These are phyloP conservation scores for Mythimna pallens DNA, from an alignment of 2,888 invertebrate species.

Conservation along the genomic window DNA sequence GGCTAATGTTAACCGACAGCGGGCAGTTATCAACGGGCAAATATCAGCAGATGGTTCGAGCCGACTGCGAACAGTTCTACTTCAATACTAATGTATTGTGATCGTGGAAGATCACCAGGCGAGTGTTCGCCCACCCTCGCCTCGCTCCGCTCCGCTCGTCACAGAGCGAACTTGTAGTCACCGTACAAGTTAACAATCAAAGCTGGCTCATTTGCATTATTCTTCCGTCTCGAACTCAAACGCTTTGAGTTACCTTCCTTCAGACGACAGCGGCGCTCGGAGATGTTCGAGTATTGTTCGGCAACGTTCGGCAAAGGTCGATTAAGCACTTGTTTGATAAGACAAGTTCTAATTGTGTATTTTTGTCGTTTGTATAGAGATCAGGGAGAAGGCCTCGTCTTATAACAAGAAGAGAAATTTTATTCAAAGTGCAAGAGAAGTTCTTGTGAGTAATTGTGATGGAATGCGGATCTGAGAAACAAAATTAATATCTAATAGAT, in stretches of 20 bases:
- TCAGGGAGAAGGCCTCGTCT: background rate
- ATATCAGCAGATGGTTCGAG: too few relatives aligned
- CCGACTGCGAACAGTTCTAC: too few relatives aligned
- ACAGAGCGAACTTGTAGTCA: background rate
- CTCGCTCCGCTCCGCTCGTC: constrained; percentile 2
- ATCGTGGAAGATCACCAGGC: background rate
- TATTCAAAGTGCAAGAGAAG: background rate
- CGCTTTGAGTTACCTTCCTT: constrained; percentile 45
- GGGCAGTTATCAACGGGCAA: too few relatives aligned
- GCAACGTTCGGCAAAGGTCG: background rate
- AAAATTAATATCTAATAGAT: background rate
- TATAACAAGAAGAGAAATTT: background rate
- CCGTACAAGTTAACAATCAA: constrained; percentile 58
- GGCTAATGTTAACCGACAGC: too few relatives aligned
- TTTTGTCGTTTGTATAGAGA: constrained; percentile 22
- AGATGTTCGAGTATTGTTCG: background rate
- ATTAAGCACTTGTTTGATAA: constrained; percentile 22
- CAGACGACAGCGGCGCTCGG: constrained; percentile 11
- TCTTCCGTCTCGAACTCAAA: constrained; percentile 48
- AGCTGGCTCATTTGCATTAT: constrained; percentile 58
- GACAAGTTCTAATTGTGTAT: constrained; percentile 29
- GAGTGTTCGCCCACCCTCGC: background rate
- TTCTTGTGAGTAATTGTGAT: background rate
- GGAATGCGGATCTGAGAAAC: background rate
- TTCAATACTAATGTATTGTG: too few relatives aligned